phyloP scores from a whole-genome alignment of 2,888 invertebrate genomes.

The Agonopterix heracliana region DNA sequence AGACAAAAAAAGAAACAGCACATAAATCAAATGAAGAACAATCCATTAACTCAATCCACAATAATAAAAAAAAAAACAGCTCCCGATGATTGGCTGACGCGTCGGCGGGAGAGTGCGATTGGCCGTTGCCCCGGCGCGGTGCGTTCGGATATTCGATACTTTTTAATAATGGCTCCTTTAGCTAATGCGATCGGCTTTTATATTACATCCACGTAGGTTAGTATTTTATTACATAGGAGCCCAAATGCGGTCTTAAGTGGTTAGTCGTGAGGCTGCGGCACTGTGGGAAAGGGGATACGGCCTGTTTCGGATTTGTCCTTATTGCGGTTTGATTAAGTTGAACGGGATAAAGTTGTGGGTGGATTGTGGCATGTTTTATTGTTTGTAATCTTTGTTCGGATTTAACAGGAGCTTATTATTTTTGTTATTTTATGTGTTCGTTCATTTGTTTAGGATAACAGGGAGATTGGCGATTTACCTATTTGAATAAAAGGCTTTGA shows the following conservation, averaged over 20 bases:
- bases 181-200: constrained; percentile 72
- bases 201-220: constrained; percentile 51
- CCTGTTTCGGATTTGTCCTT: constrained; percentile 39
- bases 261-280: constrained; percentile 19
- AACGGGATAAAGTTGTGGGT: constrained; percentile 22
- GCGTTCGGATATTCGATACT: constrained; percentile 72
- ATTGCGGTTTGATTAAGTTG: constrained; percentile 45
- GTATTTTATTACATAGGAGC: constrained; percentile 68
- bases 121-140: constrained; percentile 43
- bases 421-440: no score
- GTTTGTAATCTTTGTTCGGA: constrained; percentile 14
- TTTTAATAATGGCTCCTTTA: constrained; percentile 75
- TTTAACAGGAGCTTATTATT: no score
- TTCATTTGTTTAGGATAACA: no score
- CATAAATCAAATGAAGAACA: constrained; percentile 73
- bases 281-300: constrained; percentile 38
- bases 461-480: no score
- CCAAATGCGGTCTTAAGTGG: constrained; percentile 62
- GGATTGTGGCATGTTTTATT: constrained; percentile 24
- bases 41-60: constrained; percentile 68
- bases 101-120: constrained; percentile 53
- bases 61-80: constrained; percentile 55
- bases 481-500: no score
- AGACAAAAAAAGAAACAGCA: constrained; percentile 32
- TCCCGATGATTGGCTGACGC: constrained; percentile 50